Percentiles rank a stretch among this genome's conserved stretches.
Conservation (phyloP, 2,888 invertebrate species). For the Cephus nigrinus region DNA sequence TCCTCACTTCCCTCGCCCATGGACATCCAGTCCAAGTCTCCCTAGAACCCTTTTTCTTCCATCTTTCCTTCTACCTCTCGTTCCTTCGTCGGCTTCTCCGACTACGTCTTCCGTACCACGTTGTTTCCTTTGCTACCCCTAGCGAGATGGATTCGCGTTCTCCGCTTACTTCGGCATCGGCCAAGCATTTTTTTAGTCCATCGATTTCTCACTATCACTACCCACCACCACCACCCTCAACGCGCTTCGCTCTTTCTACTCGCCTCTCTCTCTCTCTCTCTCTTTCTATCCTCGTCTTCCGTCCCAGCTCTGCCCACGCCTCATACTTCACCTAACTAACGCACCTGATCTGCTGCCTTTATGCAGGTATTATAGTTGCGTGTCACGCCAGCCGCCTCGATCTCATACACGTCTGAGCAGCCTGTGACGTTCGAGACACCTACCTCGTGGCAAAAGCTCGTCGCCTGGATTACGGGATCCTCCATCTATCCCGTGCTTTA, state of each 20-base stretch:
- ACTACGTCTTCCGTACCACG: constrained; percentile 27
- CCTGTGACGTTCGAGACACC: neutral
- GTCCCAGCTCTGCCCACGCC: neutral
- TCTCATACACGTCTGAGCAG: neutral
- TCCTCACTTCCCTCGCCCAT: constrained; percentile 45
- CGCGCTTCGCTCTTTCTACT: neutral
- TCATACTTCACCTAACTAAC: neutral
- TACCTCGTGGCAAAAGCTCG: neutral
- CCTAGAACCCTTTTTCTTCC: neutral
- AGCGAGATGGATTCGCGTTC: constrained; percentile 48
- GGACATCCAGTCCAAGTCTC: constrained; percentile 14
- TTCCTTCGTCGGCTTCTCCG: constrained; percentile 22
- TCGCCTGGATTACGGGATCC: neutral
- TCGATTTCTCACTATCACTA: constrained; percentile 27
- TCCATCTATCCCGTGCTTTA: neutral
- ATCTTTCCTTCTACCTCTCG: constrained; percentile 13
- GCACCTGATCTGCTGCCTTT: neutral
- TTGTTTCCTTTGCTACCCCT: constrained; percentile 24
- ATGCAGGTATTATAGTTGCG: neutral
- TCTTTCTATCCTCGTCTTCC: neutral
- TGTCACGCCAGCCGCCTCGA: neutral
- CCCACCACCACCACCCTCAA: neutral
- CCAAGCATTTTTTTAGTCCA: constrained; percentile 50
- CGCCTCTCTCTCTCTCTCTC: neutral
- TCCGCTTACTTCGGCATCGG: constrained; percentile 54